phyloP scores from a whole-genome alignment of 2,113 vertebrate genomes.

The Oceanodroma tethys region DNA sequence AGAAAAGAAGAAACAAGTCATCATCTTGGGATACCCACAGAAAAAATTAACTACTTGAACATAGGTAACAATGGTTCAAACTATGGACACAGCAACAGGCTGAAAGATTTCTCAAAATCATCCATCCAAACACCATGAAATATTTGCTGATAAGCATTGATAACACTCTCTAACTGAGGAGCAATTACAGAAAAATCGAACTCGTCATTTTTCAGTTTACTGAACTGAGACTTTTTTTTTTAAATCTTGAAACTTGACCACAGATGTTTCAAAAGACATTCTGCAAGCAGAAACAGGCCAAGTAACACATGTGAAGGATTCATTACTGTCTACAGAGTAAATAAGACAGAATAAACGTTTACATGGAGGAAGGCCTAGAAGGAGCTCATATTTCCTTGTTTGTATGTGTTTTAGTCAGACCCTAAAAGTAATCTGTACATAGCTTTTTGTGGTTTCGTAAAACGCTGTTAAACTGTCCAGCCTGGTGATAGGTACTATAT shows the following conservation, averaged over 20 bases:
- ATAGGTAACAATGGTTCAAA: neutral
- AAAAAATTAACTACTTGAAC: neutral
- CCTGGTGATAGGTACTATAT: constrained; percentile 2
- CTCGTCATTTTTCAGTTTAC: neutral
- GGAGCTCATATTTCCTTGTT: constrained; percentile 37
- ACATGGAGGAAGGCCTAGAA: constrained; percentile 12
- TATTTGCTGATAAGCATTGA: neutral
- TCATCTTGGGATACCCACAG: neutral
- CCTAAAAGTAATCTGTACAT: constrained; percentile 1
- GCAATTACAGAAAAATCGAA: neutral
- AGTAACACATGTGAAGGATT: constrained; percentile 4
- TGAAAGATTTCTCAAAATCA: neutral
- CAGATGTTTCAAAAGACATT: neutral
- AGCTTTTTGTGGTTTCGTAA: constrained; percentile 46
- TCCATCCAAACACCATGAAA: neutral
- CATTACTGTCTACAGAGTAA: neutral
- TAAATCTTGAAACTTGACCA: neutral
- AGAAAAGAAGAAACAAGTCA: rapidly evolving
- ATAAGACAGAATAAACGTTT: constrained; percentile 28
- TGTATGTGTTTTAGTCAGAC: constrained; percentile 8
- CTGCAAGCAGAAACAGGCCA: neutral
- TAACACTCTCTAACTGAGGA: neutral
- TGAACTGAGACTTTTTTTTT: neutral
- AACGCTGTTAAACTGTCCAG: constrained; percentile 29
- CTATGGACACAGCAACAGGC: neutral